Evolutionary conservation across 2,888 invertebrate species (phyloP).

Genomic region (Ectemnius continuus): DNA sequence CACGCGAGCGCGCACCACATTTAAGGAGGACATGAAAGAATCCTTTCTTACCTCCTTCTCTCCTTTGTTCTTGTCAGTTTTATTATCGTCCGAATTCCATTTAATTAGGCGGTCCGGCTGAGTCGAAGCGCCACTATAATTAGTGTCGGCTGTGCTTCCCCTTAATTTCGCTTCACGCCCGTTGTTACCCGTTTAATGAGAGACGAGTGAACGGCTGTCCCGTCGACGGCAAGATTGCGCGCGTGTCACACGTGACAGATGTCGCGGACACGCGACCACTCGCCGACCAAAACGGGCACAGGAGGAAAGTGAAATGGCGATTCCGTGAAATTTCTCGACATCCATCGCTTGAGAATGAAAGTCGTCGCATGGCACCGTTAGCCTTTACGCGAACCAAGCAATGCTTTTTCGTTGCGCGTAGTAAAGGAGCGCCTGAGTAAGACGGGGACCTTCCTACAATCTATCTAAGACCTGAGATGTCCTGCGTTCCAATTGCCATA

Average conservation of each 20-base stretch:
- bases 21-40: not conserved
- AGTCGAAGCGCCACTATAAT: conserved; percentile 30
- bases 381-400: not conserved
- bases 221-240: conserved; percentile 28
- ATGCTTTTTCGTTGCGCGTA: not conserved
- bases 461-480: no score
- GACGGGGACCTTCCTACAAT: no score
- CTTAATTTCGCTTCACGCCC: conserved; percentile 23
- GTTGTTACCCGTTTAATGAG: no score
- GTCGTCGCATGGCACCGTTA: not conserved
- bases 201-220: not conserved
- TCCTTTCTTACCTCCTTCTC: not conserved
- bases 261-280: conserved; percentile 24
- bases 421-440: no score
- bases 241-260: conserved; percentile 45
- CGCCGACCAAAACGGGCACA: conserved; percentile 37
- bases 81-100: not conserved
- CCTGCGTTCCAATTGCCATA: no score
- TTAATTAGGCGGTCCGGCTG: conserved; percentile 26
- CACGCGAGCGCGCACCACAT: no score
- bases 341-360: not conserved
- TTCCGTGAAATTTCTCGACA: no score
- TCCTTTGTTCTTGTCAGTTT: not conserved
- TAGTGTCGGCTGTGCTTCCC: conserved; percentile 29
- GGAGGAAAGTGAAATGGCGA: conserved; percentile 43